Percentiles rank a stretch among this genome's conserved stretches.
These are phyloP conservation scores for Acipenser ruthenus DNA, from an alignment of 2,797 vertebrate species.

Conservation along the genomic window DNA sequence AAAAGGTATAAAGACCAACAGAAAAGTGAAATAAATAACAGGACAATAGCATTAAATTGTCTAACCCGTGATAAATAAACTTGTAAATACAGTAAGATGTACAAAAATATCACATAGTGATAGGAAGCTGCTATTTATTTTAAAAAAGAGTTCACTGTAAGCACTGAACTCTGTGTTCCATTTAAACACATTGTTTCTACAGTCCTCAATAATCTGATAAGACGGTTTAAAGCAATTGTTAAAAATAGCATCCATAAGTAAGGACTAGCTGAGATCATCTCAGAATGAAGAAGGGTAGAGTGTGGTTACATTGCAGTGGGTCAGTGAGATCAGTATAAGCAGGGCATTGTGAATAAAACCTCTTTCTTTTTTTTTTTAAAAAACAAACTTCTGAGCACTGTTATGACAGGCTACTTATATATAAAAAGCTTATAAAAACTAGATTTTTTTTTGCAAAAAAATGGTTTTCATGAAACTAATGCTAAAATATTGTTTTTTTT, in stretches of 20 bases:
- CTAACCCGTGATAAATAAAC: conserved; percentile 83
- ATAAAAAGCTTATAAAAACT: conserved; percentile 98
- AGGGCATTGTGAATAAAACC: conserved; percentile 63
- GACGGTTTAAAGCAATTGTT: conserved; percentile 55
- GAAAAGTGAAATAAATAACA: conserved; percentile 84
- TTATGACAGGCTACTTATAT: conserved; percentile 76
- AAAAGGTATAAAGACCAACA: conserved; percentile 72
- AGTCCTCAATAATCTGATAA: conserved; percentile 45
- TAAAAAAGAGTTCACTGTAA: conserved; percentile 56
- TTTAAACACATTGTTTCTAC: conserved; percentile 36
- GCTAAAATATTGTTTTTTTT: conserved; percentile 63
- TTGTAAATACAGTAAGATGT: conserved; percentile 84
- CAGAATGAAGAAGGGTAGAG: conserved; percentile 57
- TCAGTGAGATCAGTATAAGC: conserved; percentile 62
- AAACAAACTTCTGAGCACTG: conserved; percentile 65
- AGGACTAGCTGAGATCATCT: conserved; percentile 60
- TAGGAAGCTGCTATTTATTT: conserved; percentile 78
- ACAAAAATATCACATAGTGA: conserved; percentile 92
- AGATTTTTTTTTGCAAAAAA: conserved; percentile 74
- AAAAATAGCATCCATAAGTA: conserved; percentile 61
- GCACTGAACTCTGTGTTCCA: conserved; percentile 49
- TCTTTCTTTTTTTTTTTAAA: conserved; percentile 32
- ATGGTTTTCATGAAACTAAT: conserved; percentile 71
- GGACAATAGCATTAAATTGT: conserved; percentile 67
- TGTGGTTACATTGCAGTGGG: conserved; percentile 36